A percentile compares a stretch with the other conserved stretches of the same genome.
These are phyloP conservation scores for Gobio gobio DNA, from an alignment of 2,113 vertebrate genomes.

Conservation along the genomic window DNA sequence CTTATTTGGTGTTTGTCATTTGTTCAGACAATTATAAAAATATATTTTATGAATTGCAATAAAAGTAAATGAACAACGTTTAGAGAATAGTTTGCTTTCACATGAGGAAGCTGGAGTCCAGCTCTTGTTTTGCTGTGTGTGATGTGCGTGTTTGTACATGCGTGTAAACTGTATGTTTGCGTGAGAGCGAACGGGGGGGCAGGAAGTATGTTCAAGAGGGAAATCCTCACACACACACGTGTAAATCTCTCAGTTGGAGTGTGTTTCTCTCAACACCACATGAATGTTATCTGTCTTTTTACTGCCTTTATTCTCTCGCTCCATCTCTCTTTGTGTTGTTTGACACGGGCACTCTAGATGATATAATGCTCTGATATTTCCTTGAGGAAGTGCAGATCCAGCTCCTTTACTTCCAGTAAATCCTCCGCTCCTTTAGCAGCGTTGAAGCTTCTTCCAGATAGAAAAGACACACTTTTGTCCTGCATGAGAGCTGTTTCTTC, in stretches of 20 bases:
- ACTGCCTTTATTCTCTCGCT: background rate
- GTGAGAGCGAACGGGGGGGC: constrained; percentile 36
- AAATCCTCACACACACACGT: constrained; percentile 59
- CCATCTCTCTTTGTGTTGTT: background rate
- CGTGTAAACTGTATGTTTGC: background rate
- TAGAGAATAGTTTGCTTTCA: background rate
- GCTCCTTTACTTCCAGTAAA: background rate
- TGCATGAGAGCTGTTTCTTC: background rate
- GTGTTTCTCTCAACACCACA: background rate
- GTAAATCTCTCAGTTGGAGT: constrained; percentile 58
- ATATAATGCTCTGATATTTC: too few species aligned
- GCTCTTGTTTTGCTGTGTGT: background rate
- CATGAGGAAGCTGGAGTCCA: background rate
- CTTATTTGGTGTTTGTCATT: too few species aligned
- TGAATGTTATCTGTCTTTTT: background rate
- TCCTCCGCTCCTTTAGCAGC: background rate
- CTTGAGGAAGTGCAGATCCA: background rate
- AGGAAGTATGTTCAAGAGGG: constrained; percentile 69
- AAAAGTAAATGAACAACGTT: too few species aligned
- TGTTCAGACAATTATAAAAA: too few species aligned
- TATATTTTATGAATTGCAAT: too few species aligned
- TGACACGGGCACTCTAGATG: background rate
- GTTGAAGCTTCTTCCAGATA: background rate
- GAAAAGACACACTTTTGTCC: background rate
- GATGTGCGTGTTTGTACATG: background rate